Percentiles rank a stretch among this genome's conserved stretches.
Conservation (phyloP, 2,888 invertebrate genomes). For the Cactoblastis cactorum region DNA sequence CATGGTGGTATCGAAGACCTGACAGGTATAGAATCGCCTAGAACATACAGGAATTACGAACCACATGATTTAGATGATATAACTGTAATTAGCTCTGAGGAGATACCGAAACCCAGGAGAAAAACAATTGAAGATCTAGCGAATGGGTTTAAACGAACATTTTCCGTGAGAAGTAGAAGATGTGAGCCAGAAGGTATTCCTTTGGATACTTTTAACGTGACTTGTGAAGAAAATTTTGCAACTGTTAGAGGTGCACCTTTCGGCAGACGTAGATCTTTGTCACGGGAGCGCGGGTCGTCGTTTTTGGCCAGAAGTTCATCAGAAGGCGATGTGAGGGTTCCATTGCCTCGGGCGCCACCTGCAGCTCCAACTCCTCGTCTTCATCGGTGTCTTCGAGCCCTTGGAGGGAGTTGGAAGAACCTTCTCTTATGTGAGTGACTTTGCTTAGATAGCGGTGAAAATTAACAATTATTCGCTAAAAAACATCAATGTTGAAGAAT, state of each 20-base stretch:
- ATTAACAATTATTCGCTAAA: slow-evolving; percentile 15
- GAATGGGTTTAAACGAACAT: slow-evolving; percentile 65
- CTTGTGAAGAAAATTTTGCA: slow-evolving; percentile 61
- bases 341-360: slow-evolving; percentile 56
- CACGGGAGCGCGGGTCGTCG: slow-evolving; percentile 71
- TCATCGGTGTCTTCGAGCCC: slow-evolving; percentile 85
- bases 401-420: slow-evolving; percentile 90
- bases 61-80: slow-evolving; percentile 63
- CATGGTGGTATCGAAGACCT: slow-evolving; percentile 69
- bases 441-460: slow-evolving; percentile 25
- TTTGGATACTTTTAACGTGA: slow-evolving; percentile 60
- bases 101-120: slow-evolving; percentile 58
- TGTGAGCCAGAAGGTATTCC: slow-evolving; percentile 63
- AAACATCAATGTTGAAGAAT: slow-evolving; percentile 52
- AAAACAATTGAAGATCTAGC: slow-evolving; percentile 68
- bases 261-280: slow-evolving; percentile 66
- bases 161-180: slow-evolving; percentile 61
- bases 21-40: slow-evolving; percentile 53
- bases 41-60: slow-evolving; percentile 48
- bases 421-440: slow-evolving; percentile 86
- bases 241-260: slow-evolving; percentile 69
- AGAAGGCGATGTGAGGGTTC: slow-evolving; percentile 82
- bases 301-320: slow-evolving; percentile 83
- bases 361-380: slow-evolving; percentile 69
- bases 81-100: slow-evolving; percentile 70